A percentile compares a stretch with the other conserved stretches of the same genome.
phyloP scores from a whole-genome alignment of 2,797 vertebrate genomes.

The Thaleichthys pacificus region DNA sequence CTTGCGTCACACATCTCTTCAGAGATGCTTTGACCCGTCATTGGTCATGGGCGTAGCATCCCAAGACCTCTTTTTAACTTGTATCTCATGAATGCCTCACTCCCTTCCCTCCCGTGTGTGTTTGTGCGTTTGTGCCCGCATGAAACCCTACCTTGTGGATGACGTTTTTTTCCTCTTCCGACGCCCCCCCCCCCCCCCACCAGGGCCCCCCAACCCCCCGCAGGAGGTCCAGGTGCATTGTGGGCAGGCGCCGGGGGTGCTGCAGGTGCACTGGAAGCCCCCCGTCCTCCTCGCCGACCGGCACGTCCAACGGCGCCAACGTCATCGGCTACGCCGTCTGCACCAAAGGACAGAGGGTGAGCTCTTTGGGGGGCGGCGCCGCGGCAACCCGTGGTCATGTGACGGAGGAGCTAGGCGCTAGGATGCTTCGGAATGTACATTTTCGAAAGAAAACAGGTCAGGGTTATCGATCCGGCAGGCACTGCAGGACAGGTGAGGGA shows the following conservation, averaged over 20 bases:
- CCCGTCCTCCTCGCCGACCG: constrained; percentile 81
- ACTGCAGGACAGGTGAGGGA: neutral
- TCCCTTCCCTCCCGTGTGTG: neutral
- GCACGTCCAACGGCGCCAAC: constrained; percentile 90
- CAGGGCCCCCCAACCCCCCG: constrained; percentile 92
- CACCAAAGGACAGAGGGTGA: constrained; percentile 91
- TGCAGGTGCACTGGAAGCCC: constrained; percentile 91
- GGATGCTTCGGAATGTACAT: neutral
- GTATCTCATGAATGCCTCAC: constrained; percentile 43
- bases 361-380: constrained; percentile 7
- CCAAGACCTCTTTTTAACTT: neutral
- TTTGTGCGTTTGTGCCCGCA: neutral
- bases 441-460: neutral
- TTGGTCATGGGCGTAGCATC: neutral
- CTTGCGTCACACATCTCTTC: neutral
- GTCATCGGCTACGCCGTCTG: constrained; percentile 94
- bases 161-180: neutral
- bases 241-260: constrained; percentile 78
- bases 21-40: neutral
- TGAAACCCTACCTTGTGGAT: constrained; percentile 4
- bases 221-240: constrained; percentile 86
- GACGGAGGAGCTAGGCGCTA: neutral
- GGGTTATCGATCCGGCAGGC: too few relatives aligned
- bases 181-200: constrained; percentile 13
- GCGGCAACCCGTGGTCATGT: too few relatives aligned